Base-by-base conservation (phyloP, 2,888 invertebrate genomes). In the Ophonus ardosiacus region DNA sequence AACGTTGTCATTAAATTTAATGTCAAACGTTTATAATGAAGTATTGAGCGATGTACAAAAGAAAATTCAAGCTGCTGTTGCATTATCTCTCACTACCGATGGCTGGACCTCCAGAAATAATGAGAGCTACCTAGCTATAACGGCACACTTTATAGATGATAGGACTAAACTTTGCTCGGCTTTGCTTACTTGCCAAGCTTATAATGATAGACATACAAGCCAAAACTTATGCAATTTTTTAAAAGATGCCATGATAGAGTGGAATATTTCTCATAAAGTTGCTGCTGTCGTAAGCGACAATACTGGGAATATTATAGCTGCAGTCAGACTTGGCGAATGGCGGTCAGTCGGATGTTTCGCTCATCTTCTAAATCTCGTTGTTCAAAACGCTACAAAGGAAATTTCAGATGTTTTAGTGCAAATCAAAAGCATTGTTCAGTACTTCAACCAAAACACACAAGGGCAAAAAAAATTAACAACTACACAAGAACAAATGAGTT, bases 211-310 rank as follows among this genome's bases (percentile, higher is more conserved):
- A 3, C 56, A 56, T 15, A 56, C 56, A n/a, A 15, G 13, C n/a
- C 10, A n/a, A 56, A 56, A 56, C n/a, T 56, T 56, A 56, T 56
- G 56, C 56, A 15, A 56, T n/a, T 13, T n/a, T n/a, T 56, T 56
- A 10, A 56, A 56, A 15, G 5, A 15, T n/a, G n/a, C n/a, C n/a
- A 15, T 56, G n/a, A 0, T n/a, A n/a, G 56, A 13, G 10, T 56
- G 56, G 56, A 13, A 56, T n/a, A 56, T 56, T 3, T 3, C 0
- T 56, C 13, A 56, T 15, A 56, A 56, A 10, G n/a, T 56, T 56
- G 56, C n/a, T 56, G 13, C 56, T 56, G 56, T 56, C n/a, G 56
- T 56, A 56, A 56, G 56, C 56, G 56, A 56, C n/a, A 56, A 56
- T 31, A 31, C 31, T 31, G 5, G 4, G 31, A 31, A 31, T 31